Evolutionary conservation across 2,113 vertebrate species (phyloP), one percentile per base, ranked within the genome.

Genomic region (Mixornis gularis): DNA sequence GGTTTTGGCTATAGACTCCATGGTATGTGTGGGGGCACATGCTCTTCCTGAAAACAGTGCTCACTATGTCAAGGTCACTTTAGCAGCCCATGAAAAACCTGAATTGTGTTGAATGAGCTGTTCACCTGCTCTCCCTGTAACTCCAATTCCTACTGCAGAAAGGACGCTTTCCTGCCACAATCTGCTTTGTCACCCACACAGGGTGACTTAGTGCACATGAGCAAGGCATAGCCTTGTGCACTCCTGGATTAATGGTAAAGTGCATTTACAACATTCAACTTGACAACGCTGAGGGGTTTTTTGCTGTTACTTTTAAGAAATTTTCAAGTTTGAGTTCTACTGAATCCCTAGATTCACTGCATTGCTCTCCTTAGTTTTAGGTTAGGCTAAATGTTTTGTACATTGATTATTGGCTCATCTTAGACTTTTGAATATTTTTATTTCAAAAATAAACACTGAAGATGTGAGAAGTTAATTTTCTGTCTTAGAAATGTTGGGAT

Each of bases 171-270:
- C n/a, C 19, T 21, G 44, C 7, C 4, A 9, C 17, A 14, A 16
- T 11, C 68, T 80, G 29, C 64, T 24, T 38, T 16, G 36, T 14
- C 69, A 13, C 36, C n/a, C 29, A 26, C 29, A 20, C 51, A 8
- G 0, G 0, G 19, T 27, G 29, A 12, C n/a, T 64, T 29, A 13
- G 7, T 26, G 22, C 36, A 29, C 2, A 1, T 1, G 26, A 51
- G 18, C 60, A 17, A 73, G 66, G 64, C 36, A 18, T 13, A 62
- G 24, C 24, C 16, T 62, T 25, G 8, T 22, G 40, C 55, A 41
- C 26, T 27, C n/a, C 26, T 41, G 51, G 15, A 17, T 32, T 60
- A 38, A 44, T 0, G 1, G 10, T 18, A 27, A 62, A 48, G 60
- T 21, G 30, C 21, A 72, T 14, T 19, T 49, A 5, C 3, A 38